Evolutionary conservation across 2,797 vertebrate genomes (phyloP), one percentile per base, ranked within the genome.

Genomic region (Muraenolepis orangiensis): DNA sequence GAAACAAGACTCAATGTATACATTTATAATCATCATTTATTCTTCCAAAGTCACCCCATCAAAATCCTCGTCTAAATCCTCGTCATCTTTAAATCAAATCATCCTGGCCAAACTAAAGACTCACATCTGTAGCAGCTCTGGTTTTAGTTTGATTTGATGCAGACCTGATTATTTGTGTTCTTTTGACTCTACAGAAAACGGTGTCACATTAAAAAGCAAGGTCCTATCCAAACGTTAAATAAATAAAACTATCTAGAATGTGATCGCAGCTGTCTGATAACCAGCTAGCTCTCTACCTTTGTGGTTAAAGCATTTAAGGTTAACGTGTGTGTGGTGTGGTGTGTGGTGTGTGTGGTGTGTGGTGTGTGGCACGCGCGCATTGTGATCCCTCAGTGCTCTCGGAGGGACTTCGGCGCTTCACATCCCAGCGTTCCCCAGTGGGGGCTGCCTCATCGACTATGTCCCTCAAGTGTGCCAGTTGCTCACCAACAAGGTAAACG

Each of bases 381-480:
- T 64, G 74, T 28, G 6, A 70, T 79, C 73, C 88, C 88, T 83
- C 91, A 99, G 98, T 86, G 98, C 98, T 0, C 95, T 99, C 40
- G 98, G 97, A 88, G 98, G 96, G 79, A 95, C 97, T 28, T 98
- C 97, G 4, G 97, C 98, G 40, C 95, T 99, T 84, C 98, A 98
- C 74, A 98, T 99, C 89, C 97, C 98, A 86, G 94, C 96, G 79
- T 99, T 99, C 88, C 97, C 97, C 30, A 89, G 95, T 82, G 98
- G 97, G 87, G 96, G 97, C 73, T 99, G 98, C 88, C 95, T 99
- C 81, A 98, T 99, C 1, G 98, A 99, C 91, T 99, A 99, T 0
- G 97, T 99, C 73, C 98, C 98, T 70, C 97, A 99, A 93, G 96
- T 99, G 46, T 99, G 97, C 92, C 96, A 98, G 86, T 91, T 99